Base-by-base conservation (phyloP, 2,888 invertebrate genomes). In the Scrobipalpa atriplicella region DNA sequence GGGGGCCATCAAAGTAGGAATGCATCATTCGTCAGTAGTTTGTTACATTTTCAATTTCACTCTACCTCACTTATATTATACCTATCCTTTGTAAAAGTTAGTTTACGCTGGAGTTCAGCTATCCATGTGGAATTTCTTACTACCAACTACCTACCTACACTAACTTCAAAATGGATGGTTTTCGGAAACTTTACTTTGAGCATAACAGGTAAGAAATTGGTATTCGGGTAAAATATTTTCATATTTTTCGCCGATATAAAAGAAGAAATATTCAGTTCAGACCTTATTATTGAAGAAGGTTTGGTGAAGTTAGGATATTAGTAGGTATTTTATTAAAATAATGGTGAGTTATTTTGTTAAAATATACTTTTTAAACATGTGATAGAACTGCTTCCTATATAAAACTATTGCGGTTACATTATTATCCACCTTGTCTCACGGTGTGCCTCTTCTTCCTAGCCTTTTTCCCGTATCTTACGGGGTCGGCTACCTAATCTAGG, bases 61-160 rank as follows among this genome's bases (percentile, higher is more conserved):
- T 16, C 47, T 5, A 16, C 47, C 47, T 47, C 47, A n/a, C 47
- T 47, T 29, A n/a, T n/a, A n/a, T n/a, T n/a, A n/a, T 43, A 43
- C 43, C 43, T n/a, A 47, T 47, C 47, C 47, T 47, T 47, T 47
- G 47, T n/a, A n/a, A 16, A 47, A 47, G 47, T 47, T 47, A n/a
- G 47, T 47, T 47, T 47, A n/a, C 47, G 47, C 7, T 47, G 1
- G 47, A 16, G 16, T 5, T 16, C n/a, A 47, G n/a, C n/a, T 47
- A 13, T 16, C 6, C 47, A 47, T n/a, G 16, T 16, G 47, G 47
- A n/a, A 47, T 47, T 43, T 47, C 47, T 47, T 47, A 2, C 29
- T 16, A 10, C 47, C 47, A 47, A 47, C 47, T 47, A 43, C 13
- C 47, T 47, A 43, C 13, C 43, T 3, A 16, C 47, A 47, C 47